Evolutionary conservation across 2,113 vertebrate genomes (phyloP).

Genomic region (Anarhynchus alexandrinus): DNA sequence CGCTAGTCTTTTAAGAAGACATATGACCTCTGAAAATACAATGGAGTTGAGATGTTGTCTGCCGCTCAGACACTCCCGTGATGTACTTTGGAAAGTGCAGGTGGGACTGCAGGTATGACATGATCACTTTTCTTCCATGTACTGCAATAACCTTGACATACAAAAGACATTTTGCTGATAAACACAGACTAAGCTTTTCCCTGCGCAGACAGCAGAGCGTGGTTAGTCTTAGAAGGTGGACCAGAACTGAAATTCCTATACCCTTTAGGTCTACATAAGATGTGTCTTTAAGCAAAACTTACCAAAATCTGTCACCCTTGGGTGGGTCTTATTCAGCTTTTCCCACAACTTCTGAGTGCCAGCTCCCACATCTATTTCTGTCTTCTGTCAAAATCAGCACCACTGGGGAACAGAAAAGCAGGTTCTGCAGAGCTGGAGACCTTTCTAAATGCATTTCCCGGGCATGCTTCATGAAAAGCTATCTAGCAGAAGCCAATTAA

Average conservation of each 20-base stretch:
- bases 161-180: background rate
- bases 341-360: background rate
- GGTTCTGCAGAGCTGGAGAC: background rate
- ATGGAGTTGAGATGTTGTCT: background rate
- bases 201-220: background rate
- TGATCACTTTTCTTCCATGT: background rate
- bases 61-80: background rate
- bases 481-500: background rate
- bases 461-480: background rate
- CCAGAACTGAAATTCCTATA: background rate
- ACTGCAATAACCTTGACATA: background rate
- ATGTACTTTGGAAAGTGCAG: background rate
- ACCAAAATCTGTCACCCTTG: background rate
- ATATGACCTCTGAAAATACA: background rate
- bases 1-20: background rate
- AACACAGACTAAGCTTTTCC: background rate
- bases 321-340: background rate
- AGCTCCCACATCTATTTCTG: background rate
- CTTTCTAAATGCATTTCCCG: background rate
- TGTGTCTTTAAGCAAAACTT: background rate
- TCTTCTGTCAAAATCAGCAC: background rate
- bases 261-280: background rate
- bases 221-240: background rate
- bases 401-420: background rate
- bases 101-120: background rate